Base-by-base conservation (phyloP, 2,113 vertebrate genomes). In the Psilopsiagon aymara region DNA sequence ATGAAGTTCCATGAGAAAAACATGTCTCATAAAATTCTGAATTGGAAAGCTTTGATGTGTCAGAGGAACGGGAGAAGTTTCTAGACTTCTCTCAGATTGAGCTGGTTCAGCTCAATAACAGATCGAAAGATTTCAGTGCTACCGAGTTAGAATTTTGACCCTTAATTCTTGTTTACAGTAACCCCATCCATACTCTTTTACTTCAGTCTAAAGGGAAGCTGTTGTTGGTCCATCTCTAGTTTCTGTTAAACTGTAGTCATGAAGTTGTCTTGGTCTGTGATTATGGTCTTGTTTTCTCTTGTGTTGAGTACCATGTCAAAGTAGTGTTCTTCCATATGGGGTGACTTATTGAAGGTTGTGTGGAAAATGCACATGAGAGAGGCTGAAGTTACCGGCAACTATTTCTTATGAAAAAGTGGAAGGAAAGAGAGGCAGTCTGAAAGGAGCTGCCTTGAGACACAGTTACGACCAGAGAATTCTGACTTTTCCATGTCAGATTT, bases 221-320 rank as follows among this genome's bases (percentile, higher is more conserved):
- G 18, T n/a, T 82, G 35, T 29, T 80, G 33, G 35, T 53, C 43
- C 46, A 43, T 78, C 60, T 80, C 27, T 88, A 4, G 53, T 86
- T 83, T 59, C 59, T 80, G 0, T 62, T 51, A 39, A 59, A 41
- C 3, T 57, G 39, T 13, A 18, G 12, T 71, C 1, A 0, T 28
- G 33, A 28, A 14, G 28, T 71, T 13, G 39, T 76, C 49, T 49
- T 52, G 39, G 33, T 74, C 20, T 60, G 17, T 4, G 4, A 4
- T 37, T 43, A 15, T 21, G 29, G 51, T 35, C 23, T 71, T 90
- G 33, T 62, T 67, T 77, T 81, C 51, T 74, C 64, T 78, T 55
- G 53, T 74, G 25, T 23, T 77, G 52, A 62, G 47, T 28, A 49
- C 17, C 23, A 1, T 4, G 11, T 67, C 79, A 82, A 44, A 87